phyloP scores from a whole-genome alignment of 2,888 invertebrate genomes.

The Pyrgus malvae region DNA sequence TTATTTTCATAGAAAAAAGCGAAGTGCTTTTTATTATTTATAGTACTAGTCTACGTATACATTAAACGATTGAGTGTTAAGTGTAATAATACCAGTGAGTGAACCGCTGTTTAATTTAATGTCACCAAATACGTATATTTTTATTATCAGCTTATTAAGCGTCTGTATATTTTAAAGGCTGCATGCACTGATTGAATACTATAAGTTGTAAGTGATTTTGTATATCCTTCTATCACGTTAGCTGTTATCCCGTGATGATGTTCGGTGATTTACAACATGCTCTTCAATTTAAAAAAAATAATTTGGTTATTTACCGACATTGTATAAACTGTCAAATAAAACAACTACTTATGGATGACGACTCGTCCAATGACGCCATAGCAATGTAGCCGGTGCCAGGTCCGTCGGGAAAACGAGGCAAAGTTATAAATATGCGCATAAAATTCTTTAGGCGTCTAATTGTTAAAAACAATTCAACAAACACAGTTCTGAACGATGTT shows the following conservation, averaged over 20 bases:
- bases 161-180: neutral
- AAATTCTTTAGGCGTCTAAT: too few species aligned
- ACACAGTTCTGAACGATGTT: too few species aligned
- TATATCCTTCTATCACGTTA: conserved; percentile 7
- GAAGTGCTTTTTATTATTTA: conserved; percentile 12
- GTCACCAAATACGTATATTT: conserved; percentile 15
- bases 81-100: neutral
- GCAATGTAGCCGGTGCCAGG: too few species aligned
- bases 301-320: too few species aligned
- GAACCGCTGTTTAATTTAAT: conserved; percentile 10
- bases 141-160: conserved; percentile 12
- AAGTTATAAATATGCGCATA: too few species aligned
- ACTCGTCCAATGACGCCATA: too few species aligned
- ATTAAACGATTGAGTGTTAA: conserved; percentile 1
- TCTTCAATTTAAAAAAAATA: too few species aligned
- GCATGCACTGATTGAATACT: conserved; percentile 20
- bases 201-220: conserved; percentile 12
- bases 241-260: conserved; percentile 22
- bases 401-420: too few species aligned
- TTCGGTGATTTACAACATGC: too few species aligned
- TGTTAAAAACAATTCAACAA: too few species aligned
- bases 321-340: too few species aligned
- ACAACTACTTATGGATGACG: too few species aligned
- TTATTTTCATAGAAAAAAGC: conserved; percentile 18
- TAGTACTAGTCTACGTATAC: neutral